Evolutionary conservation across 2,888 invertebrate species (phyloP).

Genomic region (Thymelicus sylvestris): DNA sequence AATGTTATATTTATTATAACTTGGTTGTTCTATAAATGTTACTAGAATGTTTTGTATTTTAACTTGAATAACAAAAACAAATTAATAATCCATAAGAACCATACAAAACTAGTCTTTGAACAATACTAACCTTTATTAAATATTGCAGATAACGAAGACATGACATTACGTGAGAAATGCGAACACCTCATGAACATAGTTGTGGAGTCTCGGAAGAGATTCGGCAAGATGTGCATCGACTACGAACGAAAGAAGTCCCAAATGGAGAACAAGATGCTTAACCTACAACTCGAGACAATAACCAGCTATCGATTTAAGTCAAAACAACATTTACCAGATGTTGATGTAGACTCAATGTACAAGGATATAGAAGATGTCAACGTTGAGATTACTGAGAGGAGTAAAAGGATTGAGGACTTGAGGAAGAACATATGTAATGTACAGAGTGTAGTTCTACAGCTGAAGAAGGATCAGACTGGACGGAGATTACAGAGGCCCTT

Average conservation of each 20-base stretch:
- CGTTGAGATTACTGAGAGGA: slow-evolving; percentile 54
- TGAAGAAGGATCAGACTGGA: slow-evolving; percentile 60
- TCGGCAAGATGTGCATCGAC: slow-evolving; percentile 67
- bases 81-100: too few relatives aligned
- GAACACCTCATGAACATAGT: slow-evolving; percentile 75
- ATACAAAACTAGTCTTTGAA: too few relatives aligned
- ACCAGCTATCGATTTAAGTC: slow-evolving; percentile 62
- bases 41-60: too few relatives aligned
- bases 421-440: slow-evolving; percentile 57
- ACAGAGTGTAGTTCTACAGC: slow-evolving; percentile 60
- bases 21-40: too few relatives aligned
- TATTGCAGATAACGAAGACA: slow-evolving; percentile 56
- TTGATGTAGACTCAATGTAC: slow-evolving; percentile 50
- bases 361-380: slow-evolving; percentile 63
- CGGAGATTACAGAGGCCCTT: slow-evolving; percentile 58
- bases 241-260: slow-evolving; percentile 65
- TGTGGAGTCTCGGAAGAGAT: slow-evolving; percentile 75
- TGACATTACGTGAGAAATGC: slow-evolving; percentile 63
- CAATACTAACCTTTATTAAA: too few relatives aligned
- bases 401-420: slow-evolving; percentile 53
- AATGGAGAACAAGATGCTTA: slow-evolving; percentile 67
- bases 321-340: slow-evolving; percentile 53
- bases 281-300: slow-evolving; percentile 63
- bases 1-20: too few relatives aligned
- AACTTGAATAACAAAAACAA: too few relatives aligned